Conservation (phyloP, 2,797 vertebrate species). For the Paguma larvata region DNA sequence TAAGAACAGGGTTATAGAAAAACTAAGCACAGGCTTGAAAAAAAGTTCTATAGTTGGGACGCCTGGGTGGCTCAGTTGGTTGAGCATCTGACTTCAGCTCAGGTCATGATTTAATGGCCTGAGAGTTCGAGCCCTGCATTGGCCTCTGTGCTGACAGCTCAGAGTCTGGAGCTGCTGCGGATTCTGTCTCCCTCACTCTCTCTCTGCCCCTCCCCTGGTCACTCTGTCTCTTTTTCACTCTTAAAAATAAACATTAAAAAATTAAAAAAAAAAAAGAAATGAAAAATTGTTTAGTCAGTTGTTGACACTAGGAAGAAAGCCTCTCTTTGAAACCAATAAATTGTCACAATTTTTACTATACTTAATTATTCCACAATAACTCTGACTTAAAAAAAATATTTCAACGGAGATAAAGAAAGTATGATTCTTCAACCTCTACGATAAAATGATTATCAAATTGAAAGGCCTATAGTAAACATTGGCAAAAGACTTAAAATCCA, state of each 20-base stretch:
- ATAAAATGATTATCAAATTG: neutral
- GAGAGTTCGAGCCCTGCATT: too few relatives aligned
- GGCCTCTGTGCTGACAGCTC: too few relatives aligned
- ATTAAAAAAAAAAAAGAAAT: too few relatives aligned
- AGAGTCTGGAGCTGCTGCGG: too few relatives aligned
- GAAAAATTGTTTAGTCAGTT: neutral
- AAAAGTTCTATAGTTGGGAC: neutral
- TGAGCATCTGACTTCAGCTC: too few relatives aligned
- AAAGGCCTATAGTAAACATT: neutral
- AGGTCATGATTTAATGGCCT: too few relatives aligned
- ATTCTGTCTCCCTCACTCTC: too few relatives aligned
- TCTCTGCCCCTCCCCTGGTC: too few relatives aligned
- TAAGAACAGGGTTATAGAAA: neutral
- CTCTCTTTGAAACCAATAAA: neutral
- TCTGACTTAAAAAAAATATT: constrained; percentile 19
- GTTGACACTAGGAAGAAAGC: neutral
- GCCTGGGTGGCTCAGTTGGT: too few relatives aligned
- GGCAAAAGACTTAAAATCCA: neutral
- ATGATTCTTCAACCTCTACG: neutral
- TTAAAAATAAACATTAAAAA: too few relatives aligned
- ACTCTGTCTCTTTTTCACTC: too few relatives aligned
- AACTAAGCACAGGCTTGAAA: neutral
- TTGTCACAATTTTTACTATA: constrained; percentile 11
- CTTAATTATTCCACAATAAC: constrained; percentile 34
- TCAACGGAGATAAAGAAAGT: constrained; percentile 1